Evolutionary conservation across 1,140 invertebrate species (phyloP), one percentile per base, ranked within the genome.

Genomic region (Hylaeus volcanicus): DNA sequence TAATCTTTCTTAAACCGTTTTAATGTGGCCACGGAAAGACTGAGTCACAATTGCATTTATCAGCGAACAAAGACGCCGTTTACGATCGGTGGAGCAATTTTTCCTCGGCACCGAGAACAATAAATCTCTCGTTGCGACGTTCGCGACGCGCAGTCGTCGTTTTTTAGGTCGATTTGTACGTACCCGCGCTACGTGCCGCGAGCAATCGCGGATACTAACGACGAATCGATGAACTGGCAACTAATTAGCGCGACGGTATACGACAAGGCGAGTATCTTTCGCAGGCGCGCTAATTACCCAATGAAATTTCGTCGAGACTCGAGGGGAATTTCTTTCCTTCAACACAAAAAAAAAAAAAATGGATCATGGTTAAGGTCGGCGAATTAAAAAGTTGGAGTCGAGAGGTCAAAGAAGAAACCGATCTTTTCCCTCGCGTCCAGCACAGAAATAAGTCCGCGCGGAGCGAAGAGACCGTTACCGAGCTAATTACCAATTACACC

Each of bases 401-500:
- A 26, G 26, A 26, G 26, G 26, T 26, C 26, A 26, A 26, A 26
- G 26, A 56, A 15, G 55, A 15, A 15, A 15, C 3, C 3, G 15
- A 56, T 26, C 26, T 26, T 26, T 26, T 26, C 26, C 26, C 26
- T 26, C 26, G 26, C 15, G 39, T 15, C 41, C 64, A 26, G 3
- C 11, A 3, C 9, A n/a, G 26, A 51, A 37, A 48, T 8, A 68
- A 51, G 53, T 51, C 8, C 11, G 4, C 58, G 58, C 58, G 26
- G 8, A 26, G 26, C 65, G 15, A 45, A 15, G 5, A 1, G 15
- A 26, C 65, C 65, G 48, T 51, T 68, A 37, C 26, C 65, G 43
- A 15, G 65, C 65, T 68, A 68, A 68, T 68, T 68, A 68, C 65
- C 65, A 68, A 68, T 68, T 68, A 68, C 65, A 68, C 65, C 65